phyloP scores from a whole-genome alignment of 2,113 vertebrate genomes.

The Elephas maximus region DNA sequence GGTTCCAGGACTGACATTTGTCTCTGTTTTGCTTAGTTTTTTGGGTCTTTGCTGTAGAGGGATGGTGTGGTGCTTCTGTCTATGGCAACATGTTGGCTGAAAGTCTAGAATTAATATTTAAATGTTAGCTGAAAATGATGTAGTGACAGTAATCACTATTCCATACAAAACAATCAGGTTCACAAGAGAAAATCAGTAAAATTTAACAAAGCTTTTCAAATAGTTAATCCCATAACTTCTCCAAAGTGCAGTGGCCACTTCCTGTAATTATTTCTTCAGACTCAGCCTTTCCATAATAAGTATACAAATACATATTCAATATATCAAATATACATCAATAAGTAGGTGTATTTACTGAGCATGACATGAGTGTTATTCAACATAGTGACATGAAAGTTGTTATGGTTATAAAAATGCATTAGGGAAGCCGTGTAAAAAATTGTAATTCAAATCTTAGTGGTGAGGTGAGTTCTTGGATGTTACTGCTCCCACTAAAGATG shows the following conservation, averaged over 20 bases:
- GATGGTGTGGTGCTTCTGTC: too few relatives aligned
- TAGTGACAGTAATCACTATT: not conserved
- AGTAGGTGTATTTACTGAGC: too few relatives aligned
- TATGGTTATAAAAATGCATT: not conserved
- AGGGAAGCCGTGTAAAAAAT: not conserved
- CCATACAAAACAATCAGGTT: not conserved
- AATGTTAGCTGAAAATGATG: not conserved
- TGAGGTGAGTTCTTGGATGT: not conserved
- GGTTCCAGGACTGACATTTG: too few relatives aligned
- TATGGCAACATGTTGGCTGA: too few relatives aligned
- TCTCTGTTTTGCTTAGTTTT: too few relatives aligned
- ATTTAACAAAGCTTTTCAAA: slow-evolving; percentile 9
- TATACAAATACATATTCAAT: not conserved
- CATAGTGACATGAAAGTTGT: not conserved
- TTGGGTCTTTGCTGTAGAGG: too few relatives aligned
- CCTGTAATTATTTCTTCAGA: slow-evolving; percentile 3
- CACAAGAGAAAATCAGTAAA: slow-evolving; percentile 52
- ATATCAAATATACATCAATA: too few relatives aligned
- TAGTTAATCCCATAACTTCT: slow-evolving; percentile 38
- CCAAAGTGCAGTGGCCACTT: not conserved
- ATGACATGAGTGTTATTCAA: not conserved
- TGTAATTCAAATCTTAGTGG: not conserved
- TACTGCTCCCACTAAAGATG: not conserved
- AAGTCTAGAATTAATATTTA: slow-evolving; percentile 7
- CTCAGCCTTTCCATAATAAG: not conserved